These are phyloP conservation scores for Entomyzon cyanotis DNA, from an alignment of 2,113 vertebrate species.

Conservation along the genomic window DNA sequence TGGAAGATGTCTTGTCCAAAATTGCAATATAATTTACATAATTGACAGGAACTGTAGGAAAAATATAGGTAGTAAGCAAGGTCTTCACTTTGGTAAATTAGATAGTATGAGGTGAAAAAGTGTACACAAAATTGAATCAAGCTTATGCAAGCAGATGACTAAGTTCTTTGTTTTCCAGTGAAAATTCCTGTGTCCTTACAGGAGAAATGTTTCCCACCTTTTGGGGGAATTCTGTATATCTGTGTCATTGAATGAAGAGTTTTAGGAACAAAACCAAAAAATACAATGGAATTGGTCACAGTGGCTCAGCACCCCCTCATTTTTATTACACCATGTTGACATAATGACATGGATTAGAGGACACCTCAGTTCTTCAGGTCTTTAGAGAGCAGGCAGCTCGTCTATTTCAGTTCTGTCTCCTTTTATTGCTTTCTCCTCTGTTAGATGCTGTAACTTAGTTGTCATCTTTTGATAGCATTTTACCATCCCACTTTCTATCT, in stretches of 20 bases:
- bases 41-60: background rate
- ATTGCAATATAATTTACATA: background rate
- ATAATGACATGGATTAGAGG: background rate
- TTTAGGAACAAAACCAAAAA: background rate
- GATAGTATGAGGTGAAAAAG: background rate
- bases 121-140: background rate
- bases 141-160: background rate
- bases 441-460: background rate
- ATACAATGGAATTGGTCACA: background rate
- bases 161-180: background rate
- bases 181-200: background rate
- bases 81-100: background rate
- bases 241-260: background rate
- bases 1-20: background rate
- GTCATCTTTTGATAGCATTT: background rate
- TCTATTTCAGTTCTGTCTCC: background rate
- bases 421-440: background rate
- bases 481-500: background rate
- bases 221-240: background rate
- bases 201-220: background rate
- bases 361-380: accelerated
- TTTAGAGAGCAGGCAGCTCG: background rate
- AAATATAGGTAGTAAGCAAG: background rate
- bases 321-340: background rate
- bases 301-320: background rate